Conservation (phyloP, 2,888 invertebrate species). For the Agrochola lota region DNA sequence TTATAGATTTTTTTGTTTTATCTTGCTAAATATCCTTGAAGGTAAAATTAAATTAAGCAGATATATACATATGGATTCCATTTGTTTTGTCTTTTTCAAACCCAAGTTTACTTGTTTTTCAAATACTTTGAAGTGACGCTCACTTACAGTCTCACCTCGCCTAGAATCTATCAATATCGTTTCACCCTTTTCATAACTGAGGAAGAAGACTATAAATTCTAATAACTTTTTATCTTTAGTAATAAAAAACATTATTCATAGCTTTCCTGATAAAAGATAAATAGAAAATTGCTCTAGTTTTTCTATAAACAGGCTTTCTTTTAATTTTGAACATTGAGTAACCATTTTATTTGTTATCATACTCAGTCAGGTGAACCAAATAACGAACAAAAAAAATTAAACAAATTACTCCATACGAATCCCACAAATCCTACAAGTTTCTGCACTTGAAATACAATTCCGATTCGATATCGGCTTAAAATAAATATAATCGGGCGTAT, state of each 20-base stretch:
- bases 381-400: neutral
- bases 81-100: neutral
- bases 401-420: neutral
- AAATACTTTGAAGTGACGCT: too few species aligned
- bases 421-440: conserved; percentile 20
- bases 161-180: conserved; percentile 24
- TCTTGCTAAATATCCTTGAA: neutral
- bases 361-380: neutral
- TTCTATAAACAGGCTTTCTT: neutral
- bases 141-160: conserved; percentile 26
- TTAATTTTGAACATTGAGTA: neutral
- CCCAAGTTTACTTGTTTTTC: neutral
- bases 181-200: conserved; percentile 24
- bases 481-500: conserved; percentile 59
- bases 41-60: neutral
- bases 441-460: conserved; percentile 48
- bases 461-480: conserved; percentile 43
- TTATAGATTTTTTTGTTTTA: too few species aligned
- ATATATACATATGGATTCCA: neutral
- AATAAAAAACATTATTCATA: conserved; percentile 31
- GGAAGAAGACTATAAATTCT: conserved; percentile 37
- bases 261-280: conserved; percentile 22
- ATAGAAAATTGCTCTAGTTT: conserved; percentile 10
- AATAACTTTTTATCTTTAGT: conserved; percentile 48
- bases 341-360: too few species aligned